Percentiles rank a stretch among this genome's conserved stretches.
phyloP scores from a whole-genome alignment of 1,140 invertebrate genomes.

The Asbolus verrucosus region DNA sequence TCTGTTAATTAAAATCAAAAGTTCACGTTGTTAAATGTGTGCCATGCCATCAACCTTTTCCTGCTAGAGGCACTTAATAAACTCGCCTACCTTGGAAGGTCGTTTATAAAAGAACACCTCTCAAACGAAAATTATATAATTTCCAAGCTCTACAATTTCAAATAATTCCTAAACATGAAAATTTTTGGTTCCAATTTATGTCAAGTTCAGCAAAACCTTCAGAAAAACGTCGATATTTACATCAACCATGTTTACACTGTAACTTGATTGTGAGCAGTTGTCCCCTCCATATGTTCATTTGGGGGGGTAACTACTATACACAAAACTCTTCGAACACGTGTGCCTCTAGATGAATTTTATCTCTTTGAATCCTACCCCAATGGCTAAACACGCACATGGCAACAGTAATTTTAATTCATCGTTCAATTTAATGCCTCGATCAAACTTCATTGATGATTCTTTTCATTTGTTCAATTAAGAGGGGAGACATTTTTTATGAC shows the following conservation, averaged over 20 bases:
- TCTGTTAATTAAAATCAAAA: slow-evolving; percentile 33
- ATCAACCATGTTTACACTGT: background rate
- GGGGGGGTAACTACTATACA: slow-evolving; percentile 5
- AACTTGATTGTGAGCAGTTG: too few species aligned
- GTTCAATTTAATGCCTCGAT: background rate
- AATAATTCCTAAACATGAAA: too few species aligned
- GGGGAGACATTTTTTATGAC: too few species aligned
- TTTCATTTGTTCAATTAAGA: too few species aligned
- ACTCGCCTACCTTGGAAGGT: slow-evolving; percentile 28
- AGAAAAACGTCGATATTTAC: background rate
- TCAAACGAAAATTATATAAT: background rate
- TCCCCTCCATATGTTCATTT: background rate
- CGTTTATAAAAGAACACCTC: slow-evolving; percentile 9
- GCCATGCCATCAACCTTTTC: slow-evolving; percentile 36
- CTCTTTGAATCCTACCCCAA: slow-evolving; percentile 20
- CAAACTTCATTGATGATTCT: too few species aligned
- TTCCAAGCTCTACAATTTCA: too few species aligned
- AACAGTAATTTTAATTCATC: slow-evolving; percentile 11
- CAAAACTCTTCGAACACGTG: slow-evolving; percentile 30
- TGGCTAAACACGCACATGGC: slow-evolving; percentile 25
- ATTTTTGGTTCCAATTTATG: too few species aligned
- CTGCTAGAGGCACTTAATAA: background rate
- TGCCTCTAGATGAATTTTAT: background rate
- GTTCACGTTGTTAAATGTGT: slow-evolving; percentile 15
- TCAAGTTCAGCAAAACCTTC: too few species aligned